These are phyloP conservation scores for Trichoplusia ni DNA, from an alignment of 1,140 invertebrate species.

Conservation along the genomic window DNA sequence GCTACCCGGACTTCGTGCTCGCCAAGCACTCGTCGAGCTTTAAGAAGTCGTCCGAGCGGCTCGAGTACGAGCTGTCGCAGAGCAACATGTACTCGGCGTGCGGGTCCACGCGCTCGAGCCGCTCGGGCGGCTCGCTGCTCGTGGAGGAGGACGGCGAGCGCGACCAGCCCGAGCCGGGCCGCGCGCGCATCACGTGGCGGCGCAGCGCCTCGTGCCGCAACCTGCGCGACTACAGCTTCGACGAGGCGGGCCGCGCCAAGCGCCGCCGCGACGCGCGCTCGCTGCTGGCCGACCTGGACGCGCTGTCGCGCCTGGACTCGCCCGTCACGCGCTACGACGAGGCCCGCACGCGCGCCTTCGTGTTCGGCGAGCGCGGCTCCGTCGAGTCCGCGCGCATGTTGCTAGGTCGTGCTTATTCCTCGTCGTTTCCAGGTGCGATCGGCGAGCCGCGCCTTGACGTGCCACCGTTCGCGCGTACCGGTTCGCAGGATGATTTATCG, in stretches of 20 bases:
- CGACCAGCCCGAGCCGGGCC: constrained; percentile 50
- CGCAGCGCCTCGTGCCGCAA: constrained; percentile 91
- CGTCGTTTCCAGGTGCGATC: constrained; percentile 91
- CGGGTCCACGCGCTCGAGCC: constrained; percentile 65
- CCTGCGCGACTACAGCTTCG: constrained; percentile 87
- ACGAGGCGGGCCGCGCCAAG: constrained; percentile 85
- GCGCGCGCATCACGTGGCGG: constrained; percentile 61
- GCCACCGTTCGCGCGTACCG: constrained; percentile 84
- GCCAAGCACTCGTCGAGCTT: constrained; percentile 69
- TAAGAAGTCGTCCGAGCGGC: constrained; percentile 77
- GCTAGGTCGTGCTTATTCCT: constrained; percentile 87
- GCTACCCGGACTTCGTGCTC: constrained; percentile 67
- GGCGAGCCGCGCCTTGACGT: constrained; percentile 84
- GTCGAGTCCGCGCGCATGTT: constrained; percentile 84
- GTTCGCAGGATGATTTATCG: constrained; percentile 92
- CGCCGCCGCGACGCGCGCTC: constrained; percentile 69
- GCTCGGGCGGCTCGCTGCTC: constrained; percentile 61
- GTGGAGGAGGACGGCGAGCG: constrained; percentile 49
- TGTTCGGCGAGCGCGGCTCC: constrained; percentile 73
- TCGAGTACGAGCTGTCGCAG: constrained; percentile 80
- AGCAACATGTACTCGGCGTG: constrained; percentile 80
- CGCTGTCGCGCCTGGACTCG: constrained; percentile 81
- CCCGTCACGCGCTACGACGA: constrained; percentile 90
- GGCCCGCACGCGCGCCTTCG: constrained; percentile 79
- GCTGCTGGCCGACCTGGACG: constrained; percentile 57